Conservation (phyloP, 2,113 vertebrate species). For the Panthera leo region DNA sequence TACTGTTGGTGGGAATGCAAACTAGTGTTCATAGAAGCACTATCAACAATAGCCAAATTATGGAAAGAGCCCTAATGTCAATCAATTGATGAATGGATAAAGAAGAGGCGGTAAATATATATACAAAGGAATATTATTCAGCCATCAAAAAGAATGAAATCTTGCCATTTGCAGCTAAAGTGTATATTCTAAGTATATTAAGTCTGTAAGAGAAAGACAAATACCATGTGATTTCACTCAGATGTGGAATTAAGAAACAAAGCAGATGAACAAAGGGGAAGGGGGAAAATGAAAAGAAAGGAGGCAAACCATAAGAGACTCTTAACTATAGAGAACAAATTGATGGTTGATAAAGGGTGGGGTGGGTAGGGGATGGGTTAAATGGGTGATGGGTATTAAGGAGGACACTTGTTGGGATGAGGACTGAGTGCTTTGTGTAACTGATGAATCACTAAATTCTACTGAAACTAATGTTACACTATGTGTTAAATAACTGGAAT, state of each 20-base stretch:
- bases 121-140: background rate
- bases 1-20: too few species aligned
- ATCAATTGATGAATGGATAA: background rate
- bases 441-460: background rate
- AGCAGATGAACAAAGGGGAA: background rate
- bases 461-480: background rate
- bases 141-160: background rate
- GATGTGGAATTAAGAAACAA: background rate
- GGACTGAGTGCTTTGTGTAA: background rate
- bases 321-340: background rate
- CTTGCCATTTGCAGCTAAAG: background rate
- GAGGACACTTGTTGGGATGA: background rate
- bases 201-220: background rate
- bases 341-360: background rate
- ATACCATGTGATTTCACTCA: background rate
- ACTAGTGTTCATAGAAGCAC: background rate
- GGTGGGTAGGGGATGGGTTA: background rate
- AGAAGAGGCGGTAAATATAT: background rate
- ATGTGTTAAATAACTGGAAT: background rate
- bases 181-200: background rate
- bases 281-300: background rate
- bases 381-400: background rate
- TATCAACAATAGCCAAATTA: background rate
- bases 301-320: background rate
- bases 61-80: background rate